Percentiles rank a stretch among this genome's conserved stretches.
phyloP scores from a whole-genome alignment of 2,888 invertebrate genomes.

The Meghimatium bilineatum region DNA sequence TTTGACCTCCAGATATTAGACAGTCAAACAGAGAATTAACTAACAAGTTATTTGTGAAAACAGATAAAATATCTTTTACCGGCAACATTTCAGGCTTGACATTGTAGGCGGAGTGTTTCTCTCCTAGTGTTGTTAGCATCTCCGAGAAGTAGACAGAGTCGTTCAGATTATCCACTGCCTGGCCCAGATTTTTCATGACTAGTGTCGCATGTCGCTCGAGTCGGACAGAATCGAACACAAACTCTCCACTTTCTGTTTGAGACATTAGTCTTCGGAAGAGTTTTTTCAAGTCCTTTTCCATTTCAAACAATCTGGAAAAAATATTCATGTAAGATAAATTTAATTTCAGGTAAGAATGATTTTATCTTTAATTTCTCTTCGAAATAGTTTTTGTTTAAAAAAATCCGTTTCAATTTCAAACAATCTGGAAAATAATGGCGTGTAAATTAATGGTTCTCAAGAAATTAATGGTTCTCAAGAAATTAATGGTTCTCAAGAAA shows the following conservation, averaged over 20 bases:
- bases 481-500: too few relatives aligned
- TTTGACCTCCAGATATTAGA: too few relatives aligned
- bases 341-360: too few relatives aligned
- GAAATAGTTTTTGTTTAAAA: too few relatives aligned
- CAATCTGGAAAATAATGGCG: too few relatives aligned
- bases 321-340: too few relatives aligned
- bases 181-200: conserved; percentile 72
- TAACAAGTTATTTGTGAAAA: too few relatives aligned
- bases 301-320: conserved; percentile 63
- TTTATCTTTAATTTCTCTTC: too few relatives aligned
- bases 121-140: conserved; percentile 64
- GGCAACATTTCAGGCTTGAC: conserved; percentile 66
- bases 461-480: too few relatives aligned
- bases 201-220: conserved; percentile 58
- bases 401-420: too few relatives aligned
- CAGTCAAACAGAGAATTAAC: too few relatives aligned
- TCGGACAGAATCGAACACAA: conserved; percentile 62
- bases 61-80: conserved; percentile 50
- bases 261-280: conserved; percentile 60
- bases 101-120: conserved; percentile 64
- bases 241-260: conserved; percentile 53
- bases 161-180: conserved; percentile 70
- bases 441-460: too few relatives aligned
- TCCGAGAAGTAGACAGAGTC: conserved; percentile 65
- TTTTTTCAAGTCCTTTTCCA: conserved; percentile 64